Base-by-base conservation (phyloP, 1,140 invertebrate species). In the Dryas iulia region DNA sequence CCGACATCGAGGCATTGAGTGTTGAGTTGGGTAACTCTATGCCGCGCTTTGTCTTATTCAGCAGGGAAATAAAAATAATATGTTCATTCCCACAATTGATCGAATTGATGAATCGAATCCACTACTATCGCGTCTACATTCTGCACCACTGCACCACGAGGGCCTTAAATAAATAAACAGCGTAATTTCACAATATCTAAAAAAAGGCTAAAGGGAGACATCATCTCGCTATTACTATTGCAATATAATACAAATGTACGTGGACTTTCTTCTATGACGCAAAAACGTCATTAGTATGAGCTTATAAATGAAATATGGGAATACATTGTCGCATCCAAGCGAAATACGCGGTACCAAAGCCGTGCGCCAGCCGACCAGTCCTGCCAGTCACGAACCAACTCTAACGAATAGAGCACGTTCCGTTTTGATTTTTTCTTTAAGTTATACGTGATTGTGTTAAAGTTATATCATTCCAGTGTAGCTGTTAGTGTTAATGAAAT, bases 211-310 rank as follows among this genome's bases (percentile, higher is more conserved):
- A 18, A 7, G 14, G 14, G 4, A 47, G 18, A 47, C 10, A n/a
- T 18, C 39, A 47, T 47, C 39, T 47, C 18, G 39, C 39, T 18
- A 47, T 21, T 8, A 47, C 7, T 47, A 21, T 47, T 47, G 8
- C 35, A 26, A 62, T 14, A 62, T 65, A 65, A 65, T 65, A 47
- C 39, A 39, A 39, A 47, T 67, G 39, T 68, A 68, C 66, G 59
- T 57, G 66, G n/a, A 33, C 63, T 73, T 73, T 69, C 66, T 66
- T 69, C n/a, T 26, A 69, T 73, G 71, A 65, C 59, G 71, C 67
- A 69, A 73, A 73, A 56, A 14, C 33, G 66, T 69, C 66, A 64
- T 57, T 59, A 60, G 39, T 33, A 39, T 33, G 57, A 63, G 70
- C 39, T 67, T 72, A 72, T 67, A 67, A 67, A 72, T 56, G 53